Evolutionary conservation across 2,113 vertebrate genomes (phyloP), one percentile per base, ranked within the genome.

Genomic region (Cebidichthys violaceus): DNA sequence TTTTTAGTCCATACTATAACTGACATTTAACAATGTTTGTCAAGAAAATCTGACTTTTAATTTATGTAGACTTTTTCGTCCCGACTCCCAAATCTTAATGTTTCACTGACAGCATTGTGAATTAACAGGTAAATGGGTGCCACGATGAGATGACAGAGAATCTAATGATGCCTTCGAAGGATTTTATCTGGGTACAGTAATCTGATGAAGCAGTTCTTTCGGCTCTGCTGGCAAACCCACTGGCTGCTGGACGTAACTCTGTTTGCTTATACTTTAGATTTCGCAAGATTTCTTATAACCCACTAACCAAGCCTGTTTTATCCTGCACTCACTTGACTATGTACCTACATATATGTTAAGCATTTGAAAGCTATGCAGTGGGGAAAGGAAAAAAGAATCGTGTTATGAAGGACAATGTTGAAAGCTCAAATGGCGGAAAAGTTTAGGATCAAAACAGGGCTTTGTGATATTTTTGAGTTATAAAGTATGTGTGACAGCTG

Each of bases 111-210:
- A 75, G n/a, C 66, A 7, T 91, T 95, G 86, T 95, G 79, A 94
- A 86, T 95, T 90, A 85, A 95, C 96, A 99, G 97, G 97, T 97
- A 87, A 97, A 97, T 93, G 97, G 96, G 90, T 96, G 96, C 96
- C 92, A 81, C 13, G 94, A 88, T 75, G 94, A 95, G 95, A 94
- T 93, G 95, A 86, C 92, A 90, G 93, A 92, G 84, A 94, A 79
- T 92, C 88, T 95, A 94, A 83, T 88, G 93, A 90, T 94, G 81
- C 79, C 95, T 82, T 81, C 94, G 87, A 90, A 94, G 90, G 92
- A 94, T 76, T 95, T 96, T 88, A 92, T 95, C 90, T 95, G 95
- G 97, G 97, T 99, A 99, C 90, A 95, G 97, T 97, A 97, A 90
- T 90, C 81, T 11, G 6, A 83, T 87, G 43, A 62, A 85, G 78